Base-by-base conservation (phyloP, 2,888 invertebrate species). In the Psylliodes chrysocephalus region DNA sequence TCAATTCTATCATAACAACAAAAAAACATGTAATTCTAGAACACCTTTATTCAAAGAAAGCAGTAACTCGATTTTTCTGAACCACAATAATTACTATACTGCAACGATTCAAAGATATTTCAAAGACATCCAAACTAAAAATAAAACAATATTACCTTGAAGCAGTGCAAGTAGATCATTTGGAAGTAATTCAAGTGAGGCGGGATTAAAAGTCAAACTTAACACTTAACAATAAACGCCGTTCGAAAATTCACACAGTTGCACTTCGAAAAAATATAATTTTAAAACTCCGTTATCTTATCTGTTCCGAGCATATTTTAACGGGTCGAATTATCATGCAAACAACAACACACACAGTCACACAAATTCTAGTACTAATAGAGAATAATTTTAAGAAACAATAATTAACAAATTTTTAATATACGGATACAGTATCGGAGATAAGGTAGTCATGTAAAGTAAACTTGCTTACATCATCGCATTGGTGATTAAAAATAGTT, bases 131-230 rank as follows among this genome's bases (percentile, higher is more conserved):
- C 19, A 54, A 38, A 40, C 54, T 54, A 54, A 19, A 54, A 40
- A 54, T 54, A 54, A 54, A 54, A n/a, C 19, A n/a, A 54, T 40
- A 51, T 56, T 51, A 56, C 62, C 56, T 63, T 49, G 42, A 44
- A 25, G 30, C 30, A 5, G 3, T 28, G 4, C 15, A 40, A 8
- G 42, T 15, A n/a, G n/a, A n/a, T n/a, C 14, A 40, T 40, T 40
- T 40, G 42, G 42, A 40, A 12, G 14, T 14, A 14, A 12, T 40
- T 40, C 42, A 40, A 40, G 10, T 14, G 42, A 12, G 14, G 14
- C n/a, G n/a, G n/a, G n/a, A n/a, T n/a, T n/a, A n/a, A n/a, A n/a
- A n/a, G n/a, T n/a, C n/a, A n/a, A n/a, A n/a, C n/a, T n/a, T n/a
- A n/a, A n/a, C n/a, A n/a, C n/a, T n/a, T n/a, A n/a, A n/a, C n/a